Evolutionary conservation across 2,888 invertebrate species (phyloP).

Genomic region (Hemicrepidius hirtus): DNA sequence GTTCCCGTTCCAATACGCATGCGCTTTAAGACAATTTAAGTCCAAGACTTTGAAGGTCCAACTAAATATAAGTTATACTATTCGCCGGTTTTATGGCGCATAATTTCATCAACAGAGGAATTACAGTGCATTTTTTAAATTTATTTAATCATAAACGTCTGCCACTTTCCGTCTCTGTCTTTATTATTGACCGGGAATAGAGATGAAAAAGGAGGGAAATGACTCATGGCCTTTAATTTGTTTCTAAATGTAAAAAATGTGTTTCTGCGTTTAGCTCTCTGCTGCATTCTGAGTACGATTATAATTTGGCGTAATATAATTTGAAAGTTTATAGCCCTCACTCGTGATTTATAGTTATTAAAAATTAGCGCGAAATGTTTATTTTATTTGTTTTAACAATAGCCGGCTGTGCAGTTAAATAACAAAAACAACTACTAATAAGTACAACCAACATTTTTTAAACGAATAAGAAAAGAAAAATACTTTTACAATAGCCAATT

Average conservation of each 20-base stretch:
- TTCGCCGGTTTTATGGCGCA: slow-evolving; percentile 68
- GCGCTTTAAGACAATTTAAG: slow-evolving; percentile 42
- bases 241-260: slow-evolving; percentile 60
- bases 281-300: slow-evolving; percentile 63
- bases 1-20: slow-evolving; percentile 41
- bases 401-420: slow-evolving; percentile 22
- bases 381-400: slow-evolving; percentile 52
- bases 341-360: slow-evolving; percentile 68
- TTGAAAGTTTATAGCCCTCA: slow-evolving; percentile 67
- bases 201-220: slow-evolving; percentile 57
- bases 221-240: slow-evolving; percentile 56
- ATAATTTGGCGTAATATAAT: slow-evolving; percentile 68
- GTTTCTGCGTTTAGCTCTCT: slow-evolving; percentile 57
- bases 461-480: not conserved
- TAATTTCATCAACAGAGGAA: slow-evolving; percentile 68
- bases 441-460: not conserved
- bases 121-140: slow-evolving; percentile 67
- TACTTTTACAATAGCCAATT: too few relatives aligned
- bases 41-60: slow-evolving; percentile 54
- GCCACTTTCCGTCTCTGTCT: slow-evolving; percentile 64
- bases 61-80: slow-evolving; percentile 64
- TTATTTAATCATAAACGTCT: slow-evolving; percentile 64
- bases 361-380: slow-evolving; percentile 63
- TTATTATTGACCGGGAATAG: slow-evolving; percentile 64
- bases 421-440: slow-evolving; percentile 13